Percentiles rank a stretch among this genome's conserved stretches.
These are phyloP conservation scores for Cyanocitta stelleri DNA, from an alignment of 2,113 vertebrate genomes.

Conservation along the genomic window DNA sequence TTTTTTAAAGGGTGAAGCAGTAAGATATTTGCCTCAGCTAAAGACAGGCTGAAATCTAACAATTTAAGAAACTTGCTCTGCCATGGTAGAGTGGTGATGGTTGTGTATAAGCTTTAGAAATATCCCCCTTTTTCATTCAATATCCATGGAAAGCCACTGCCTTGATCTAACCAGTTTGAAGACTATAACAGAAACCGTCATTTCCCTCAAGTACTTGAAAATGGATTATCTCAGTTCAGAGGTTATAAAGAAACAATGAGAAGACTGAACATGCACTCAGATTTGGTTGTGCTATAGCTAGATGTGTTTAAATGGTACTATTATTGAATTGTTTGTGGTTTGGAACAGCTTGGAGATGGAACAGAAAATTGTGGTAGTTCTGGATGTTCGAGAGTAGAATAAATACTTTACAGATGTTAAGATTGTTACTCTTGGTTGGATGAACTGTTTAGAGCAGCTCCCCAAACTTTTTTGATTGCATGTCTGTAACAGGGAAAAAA, in stretches of 20 bases:
- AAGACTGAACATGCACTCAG: accelerated
- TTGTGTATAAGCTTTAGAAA: background rate
- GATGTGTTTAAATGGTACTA: background rate
- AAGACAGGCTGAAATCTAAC: background rate
- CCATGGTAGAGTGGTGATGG: background rate
- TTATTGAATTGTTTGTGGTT: background rate
- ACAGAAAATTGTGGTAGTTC: background rate
- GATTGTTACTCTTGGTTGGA: background rate
- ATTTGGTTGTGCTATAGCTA: background rate
- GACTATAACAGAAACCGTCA: background rate
- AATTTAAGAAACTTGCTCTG: background rate
- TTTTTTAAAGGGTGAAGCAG: background rate
- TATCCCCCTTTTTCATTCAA: background rate
- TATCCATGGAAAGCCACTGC: background rate
- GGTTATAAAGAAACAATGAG: background rate
- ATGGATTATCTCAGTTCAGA: background rate
- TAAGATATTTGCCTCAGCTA: background rate
- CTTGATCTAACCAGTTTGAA: background rate
- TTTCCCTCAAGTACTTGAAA: background rate
- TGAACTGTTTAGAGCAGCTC: background rate
- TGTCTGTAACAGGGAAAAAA: background rate
- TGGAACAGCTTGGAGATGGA: background rate
- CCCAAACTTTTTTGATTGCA: background rate
- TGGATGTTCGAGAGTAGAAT: background rate
- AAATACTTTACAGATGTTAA: background rate